These are phyloP conservation scores for Tringa solitaria DNA, from an alignment of 2,113 vertebrate species.

Conservation along the genomic window DNA sequence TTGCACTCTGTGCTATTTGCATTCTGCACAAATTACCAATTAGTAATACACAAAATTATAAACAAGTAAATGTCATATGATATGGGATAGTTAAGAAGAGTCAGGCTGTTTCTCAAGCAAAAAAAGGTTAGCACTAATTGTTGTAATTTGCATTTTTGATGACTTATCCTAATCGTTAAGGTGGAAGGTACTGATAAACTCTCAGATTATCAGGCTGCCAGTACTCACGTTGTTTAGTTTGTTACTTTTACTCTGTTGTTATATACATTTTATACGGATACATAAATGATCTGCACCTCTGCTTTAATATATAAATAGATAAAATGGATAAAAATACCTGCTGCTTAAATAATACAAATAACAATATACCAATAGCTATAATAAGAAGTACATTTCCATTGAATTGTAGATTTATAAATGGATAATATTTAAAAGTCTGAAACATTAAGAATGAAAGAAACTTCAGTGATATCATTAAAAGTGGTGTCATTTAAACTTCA, in stretches of 20 bases:
- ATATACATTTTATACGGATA: neutral
- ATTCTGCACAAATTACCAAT: neutral
- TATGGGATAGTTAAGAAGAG: neutral
- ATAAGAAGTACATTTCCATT: neutral
- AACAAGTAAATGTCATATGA: neutral
- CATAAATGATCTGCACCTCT: neutral
- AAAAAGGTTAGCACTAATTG: neutral
- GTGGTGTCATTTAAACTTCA: neutral
- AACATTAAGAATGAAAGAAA: neutral
- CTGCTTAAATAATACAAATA: neutral
- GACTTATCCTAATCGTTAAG: neutral
- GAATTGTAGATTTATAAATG: neutral
- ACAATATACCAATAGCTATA: neutral
- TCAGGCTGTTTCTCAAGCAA: neutral
- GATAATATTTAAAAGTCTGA: neutral
- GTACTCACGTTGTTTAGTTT: neutral
- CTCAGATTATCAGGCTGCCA: neutral
- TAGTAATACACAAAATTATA: neutral
- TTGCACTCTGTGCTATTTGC: neutral
- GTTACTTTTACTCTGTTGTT: neutral
- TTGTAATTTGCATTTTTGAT: neutral
- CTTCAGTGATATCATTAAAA: neutral
- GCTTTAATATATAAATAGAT: neutral
- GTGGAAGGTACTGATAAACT: neutral
- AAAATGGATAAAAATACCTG: neutral